Base-by-base conservation (phyloP, 2,888 invertebrate species). In the Tenthredo distinguenda region DNA sequence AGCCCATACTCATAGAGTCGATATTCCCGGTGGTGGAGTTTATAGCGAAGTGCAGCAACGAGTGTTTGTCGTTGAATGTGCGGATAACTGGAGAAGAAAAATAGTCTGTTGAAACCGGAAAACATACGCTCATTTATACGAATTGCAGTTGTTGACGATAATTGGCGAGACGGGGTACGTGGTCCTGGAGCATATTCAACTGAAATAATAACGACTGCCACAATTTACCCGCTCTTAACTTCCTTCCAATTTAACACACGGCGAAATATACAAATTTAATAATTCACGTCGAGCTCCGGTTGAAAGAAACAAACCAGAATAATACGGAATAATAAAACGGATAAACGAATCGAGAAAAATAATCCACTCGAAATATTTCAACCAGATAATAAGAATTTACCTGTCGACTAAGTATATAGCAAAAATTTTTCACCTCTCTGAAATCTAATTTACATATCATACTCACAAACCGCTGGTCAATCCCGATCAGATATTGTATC, bases 141-240 rank as follows among this genome's bases (percentile, higher is more conserved):
- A 74, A 74, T n/a, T 74, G 21, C 72, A 74, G 31, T 74, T 43
- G 72, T 74, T 43, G 43, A 74, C 72, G 43, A 74, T 74, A 74
- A 74, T 74, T 74, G 72, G 40, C 72, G 43, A 74, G 72, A 40
- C 72, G 43, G 72, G 43, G 34, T 4, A 34, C 26, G 10, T 65
- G 34, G 31, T 68, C 9, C 31, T 34, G 34, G 34, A 15, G 26
- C 34, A 68, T 34, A 68, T 68, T 68, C 68, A 34, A 68, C 68
- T 68, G 68, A 68, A 68, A 68, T 68, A 68, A 68, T 68, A 68
- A 68, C 34, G 34, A 34, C 68, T 15, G 10, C 31, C 31, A 18
- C 68, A 34, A 34, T 68, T 68, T 68, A 26, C 34, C 34, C 18
- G 34, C 68, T 34, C 68, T 68, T 34, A 26, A 68, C 68, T 68